A percentile compares a stretch with the other conserved stretches of the same genome.
phyloP scores from a whole-genome alignment of 2,797 vertebrate genomes.

The Holocentrus rufus region DNA sequence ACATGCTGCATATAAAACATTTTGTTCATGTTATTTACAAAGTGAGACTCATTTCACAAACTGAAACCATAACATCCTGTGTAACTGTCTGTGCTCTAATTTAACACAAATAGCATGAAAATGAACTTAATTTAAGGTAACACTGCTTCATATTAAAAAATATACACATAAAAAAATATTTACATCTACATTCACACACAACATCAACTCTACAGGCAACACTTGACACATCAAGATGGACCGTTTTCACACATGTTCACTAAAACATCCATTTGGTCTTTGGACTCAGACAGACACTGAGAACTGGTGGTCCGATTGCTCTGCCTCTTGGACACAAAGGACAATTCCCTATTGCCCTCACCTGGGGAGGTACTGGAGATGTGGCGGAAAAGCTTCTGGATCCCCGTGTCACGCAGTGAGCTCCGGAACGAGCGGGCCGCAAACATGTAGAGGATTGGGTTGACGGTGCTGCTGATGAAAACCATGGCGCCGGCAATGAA shows the following conservation, averaged over 20 bases:
- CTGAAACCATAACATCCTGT: conserved; percentile 17
- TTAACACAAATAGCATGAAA: neutral
- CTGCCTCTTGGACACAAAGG: conserved; percentile 80
- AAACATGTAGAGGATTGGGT: conserved; percentile 90
- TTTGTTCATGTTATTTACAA: conserved; percentile 36
- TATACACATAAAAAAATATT: conserved; percentile 14
- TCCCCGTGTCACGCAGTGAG: conserved; percentile 82
- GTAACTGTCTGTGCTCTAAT: conserved; percentile 9
- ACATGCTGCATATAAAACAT: no score
- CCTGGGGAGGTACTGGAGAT: conserved; percentile 83
- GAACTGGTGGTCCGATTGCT: conserved; percentile 75
- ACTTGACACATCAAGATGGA: conserved; percentile 44
- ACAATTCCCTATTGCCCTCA: conserved; percentile 80
- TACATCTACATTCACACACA: conserved; percentile 10
- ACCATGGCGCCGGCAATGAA: conserved; percentile 85
- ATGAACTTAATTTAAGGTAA: conserved; percentile 1
- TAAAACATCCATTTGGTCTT: conserved; percentile 69
- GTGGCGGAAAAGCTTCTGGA: conserved; percentile 86
- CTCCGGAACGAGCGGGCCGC: conserved; percentile 85
- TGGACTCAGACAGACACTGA: conserved; percentile 66
- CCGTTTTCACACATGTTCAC: conserved; percentile 75
- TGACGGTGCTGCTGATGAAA: conserved; percentile 88
- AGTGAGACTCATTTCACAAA: conserved; percentile 14
- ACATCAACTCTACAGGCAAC: neutral
- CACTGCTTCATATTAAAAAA: neutral